Base-by-base conservation (phyloP, 1,140 invertebrate species). In the Chironomus tepperi region DNA sequence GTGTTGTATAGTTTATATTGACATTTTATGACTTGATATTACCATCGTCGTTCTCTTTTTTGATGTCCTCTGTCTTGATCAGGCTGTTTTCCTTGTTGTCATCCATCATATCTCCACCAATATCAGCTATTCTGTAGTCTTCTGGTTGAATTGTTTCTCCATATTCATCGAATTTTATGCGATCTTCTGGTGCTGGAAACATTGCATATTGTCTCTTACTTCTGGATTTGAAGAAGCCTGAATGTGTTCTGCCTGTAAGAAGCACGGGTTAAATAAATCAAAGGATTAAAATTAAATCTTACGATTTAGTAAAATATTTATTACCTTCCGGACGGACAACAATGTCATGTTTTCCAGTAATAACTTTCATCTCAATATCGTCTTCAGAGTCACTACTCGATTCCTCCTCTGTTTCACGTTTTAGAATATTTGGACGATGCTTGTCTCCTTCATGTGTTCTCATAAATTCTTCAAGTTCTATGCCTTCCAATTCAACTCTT, bases 101-200 rank as follows among this genome's bases (percentile, higher is more conserved):
- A 65, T 93, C 92, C 43, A 86, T 85, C 0, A 87, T 82, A 42
- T 81, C 76, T 9, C 76, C 73, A 18, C 77, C 75, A 10, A 80
- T 74, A 77, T 96, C 94, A 2, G 90, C 87, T 74, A 95, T 86
- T 79, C 91, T 90, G 80, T 95, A 97, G 82, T 96, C 94, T 86
- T 97, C 94, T 7, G 92, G 87, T 83, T 92, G 90, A 42, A 98
- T 95, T 72, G 96, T 90, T 85, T 98, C 96, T 0, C 96, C 96
- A 82, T 98, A 98, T 80, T 98, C 95, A 79, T 98, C 96, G 80
- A 88, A 91, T 83, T 96, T 93, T 0, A 96, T 88, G 57, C 86
- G 94, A 78, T 98, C 96, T 83, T 98, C 97, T 73, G 92, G 87
- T 79, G 91, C 95, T 1, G 97, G 97, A 84, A 96, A 99, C 93